Percentiles rank a stretch among this genome's conserved stretches.
These are phyloP conservation scores for Eumeta japonica DNA, from an alignment of 1,140 invertebrate species.

Conservation along the genomic window DNA sequence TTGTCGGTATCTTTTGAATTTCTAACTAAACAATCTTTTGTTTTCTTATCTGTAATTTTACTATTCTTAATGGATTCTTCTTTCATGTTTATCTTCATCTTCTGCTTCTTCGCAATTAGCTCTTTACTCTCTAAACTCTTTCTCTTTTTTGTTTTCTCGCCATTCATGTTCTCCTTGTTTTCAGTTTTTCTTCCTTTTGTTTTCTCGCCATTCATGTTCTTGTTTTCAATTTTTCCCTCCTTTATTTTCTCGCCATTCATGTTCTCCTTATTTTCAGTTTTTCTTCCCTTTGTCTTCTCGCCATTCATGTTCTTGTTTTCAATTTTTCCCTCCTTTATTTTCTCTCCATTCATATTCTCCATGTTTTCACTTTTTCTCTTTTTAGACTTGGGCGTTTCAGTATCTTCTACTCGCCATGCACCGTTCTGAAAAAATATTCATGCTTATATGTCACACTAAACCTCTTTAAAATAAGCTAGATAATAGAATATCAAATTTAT, in stretches of 20 bases:
- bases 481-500: too few species aligned
- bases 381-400: conserved; percentile 11
- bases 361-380: conserved; percentile 12
- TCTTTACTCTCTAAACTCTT: conserved; percentile 5
- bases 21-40: conserved; percentile 7
- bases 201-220: conserved; percentile 7
- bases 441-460: too few species aligned
- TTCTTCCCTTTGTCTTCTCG: conserved; percentile 10
- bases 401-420: conserved; percentile 30
- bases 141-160: conserved; percentile 6
- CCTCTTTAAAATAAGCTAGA: too few species aligned
- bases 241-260: too few species aligned
- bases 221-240: too few species aligned
- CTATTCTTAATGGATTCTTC: conserved; percentile 7
- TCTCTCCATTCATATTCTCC: conserved; percentile 11
- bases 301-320: conserved; percentile 10
- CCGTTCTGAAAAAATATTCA: too few species aligned
- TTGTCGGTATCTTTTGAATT: too few species aligned
- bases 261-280: conserved; percentile 7
- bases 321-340: too few species aligned
- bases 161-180: conserved; percentile 10
- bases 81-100: conserved; percentile 8
- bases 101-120: too few species aligned
- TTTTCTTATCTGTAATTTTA: conserved; percentile 7
- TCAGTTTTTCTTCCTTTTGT: conserved; percentile 6